Conservation (phyloP, 2,113 vertebrate species). For the Elephas maximus region DNA sequence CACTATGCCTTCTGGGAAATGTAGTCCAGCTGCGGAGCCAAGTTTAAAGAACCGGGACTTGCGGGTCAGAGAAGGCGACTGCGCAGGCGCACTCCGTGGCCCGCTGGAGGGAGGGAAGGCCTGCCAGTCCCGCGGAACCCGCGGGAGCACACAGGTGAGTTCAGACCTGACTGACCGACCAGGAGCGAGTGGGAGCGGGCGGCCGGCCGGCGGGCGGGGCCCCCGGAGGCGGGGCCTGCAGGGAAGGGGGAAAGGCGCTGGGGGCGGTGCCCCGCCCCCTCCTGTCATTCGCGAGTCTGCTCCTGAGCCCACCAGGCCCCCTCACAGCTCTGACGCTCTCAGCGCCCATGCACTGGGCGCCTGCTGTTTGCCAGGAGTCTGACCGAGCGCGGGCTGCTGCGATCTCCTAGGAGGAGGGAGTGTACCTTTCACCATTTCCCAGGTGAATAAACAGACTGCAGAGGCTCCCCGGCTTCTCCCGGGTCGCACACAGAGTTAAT, state of each 20-base stretch:
- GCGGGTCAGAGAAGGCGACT: accelerated
- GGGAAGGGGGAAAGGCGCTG: neutral
- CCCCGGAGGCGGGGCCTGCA: neutral
- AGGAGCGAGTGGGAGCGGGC: neutral
- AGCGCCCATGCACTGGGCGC: neutral
- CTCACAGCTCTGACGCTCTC: neutral
- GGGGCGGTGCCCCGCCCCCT: neutral
- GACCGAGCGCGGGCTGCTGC: neutral
- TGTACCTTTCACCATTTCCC: neutral
- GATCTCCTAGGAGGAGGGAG: neutral
- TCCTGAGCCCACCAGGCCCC: neutral
- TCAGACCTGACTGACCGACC: accelerated
- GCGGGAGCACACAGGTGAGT: neutral
- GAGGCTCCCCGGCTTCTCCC: neutral
- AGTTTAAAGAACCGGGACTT: neutral
- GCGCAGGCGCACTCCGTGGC: neutral
- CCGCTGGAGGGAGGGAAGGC: neutral
- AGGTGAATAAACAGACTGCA: neutral
- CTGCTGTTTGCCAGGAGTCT: neutral
- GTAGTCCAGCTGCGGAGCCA: neutral
- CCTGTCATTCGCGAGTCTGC: neutral
- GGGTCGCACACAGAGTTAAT: neutral
- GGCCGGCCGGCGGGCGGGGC: neutral
- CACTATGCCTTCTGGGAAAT: constrained; percentile 12
- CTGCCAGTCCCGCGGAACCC: accelerated